These are phyloP conservation scores for Troides helena DNA, from an alignment of 2,888 invertebrate genomes.

Conservation along the genomic window DNA sequence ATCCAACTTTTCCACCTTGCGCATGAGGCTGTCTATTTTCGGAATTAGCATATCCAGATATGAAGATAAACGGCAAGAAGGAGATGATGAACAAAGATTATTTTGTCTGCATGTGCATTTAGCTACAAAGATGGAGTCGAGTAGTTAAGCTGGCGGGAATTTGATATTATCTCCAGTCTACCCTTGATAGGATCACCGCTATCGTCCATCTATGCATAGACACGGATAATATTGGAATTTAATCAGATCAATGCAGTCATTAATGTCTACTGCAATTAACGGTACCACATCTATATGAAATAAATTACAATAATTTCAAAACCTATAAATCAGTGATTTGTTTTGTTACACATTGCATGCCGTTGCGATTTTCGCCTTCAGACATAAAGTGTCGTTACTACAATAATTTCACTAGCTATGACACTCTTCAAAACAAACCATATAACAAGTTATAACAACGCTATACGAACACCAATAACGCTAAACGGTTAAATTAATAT, in stretches of 20 bases:
- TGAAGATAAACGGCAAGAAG: too few species aligned
- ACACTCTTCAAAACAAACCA: too few species aligned
- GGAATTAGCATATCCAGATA: too few species aligned
- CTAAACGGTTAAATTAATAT: too few species aligned
- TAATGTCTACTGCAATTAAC: conserved; percentile 43
- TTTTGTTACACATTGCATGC: background rate
- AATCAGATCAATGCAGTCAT: conserved; percentile 49
- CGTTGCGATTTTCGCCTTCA: too few species aligned
- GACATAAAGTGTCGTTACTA: too few species aligned
- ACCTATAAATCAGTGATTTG: background rate
- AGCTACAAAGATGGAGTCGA: conserved; percentile 53
- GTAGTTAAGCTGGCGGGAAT: conserved; percentile 41
- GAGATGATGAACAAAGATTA: conserved; percentile 42
- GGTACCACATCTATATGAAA: conserved; percentile 16
- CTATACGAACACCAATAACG: too few species aligned
- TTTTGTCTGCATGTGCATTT: conserved; percentile 51
- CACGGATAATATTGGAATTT: conserved; percentile 59
- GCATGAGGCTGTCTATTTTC: too few species aligned
- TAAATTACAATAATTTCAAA: background rate
- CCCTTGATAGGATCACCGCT: conserved; percentile 36
- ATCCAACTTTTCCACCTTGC: too few species aligned
- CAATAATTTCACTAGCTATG: too few species aligned
- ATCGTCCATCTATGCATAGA: conserved; percentile 45
- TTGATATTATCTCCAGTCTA: conserved; percentile 55
- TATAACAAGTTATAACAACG: too few species aligned